Percentiles rank a stretch among this genome's conserved stretches.
phyloP scores from a whole-genome alignment of 2,797 vertebrate genomes.

The Ambastaia sidthimunki region DNA sequence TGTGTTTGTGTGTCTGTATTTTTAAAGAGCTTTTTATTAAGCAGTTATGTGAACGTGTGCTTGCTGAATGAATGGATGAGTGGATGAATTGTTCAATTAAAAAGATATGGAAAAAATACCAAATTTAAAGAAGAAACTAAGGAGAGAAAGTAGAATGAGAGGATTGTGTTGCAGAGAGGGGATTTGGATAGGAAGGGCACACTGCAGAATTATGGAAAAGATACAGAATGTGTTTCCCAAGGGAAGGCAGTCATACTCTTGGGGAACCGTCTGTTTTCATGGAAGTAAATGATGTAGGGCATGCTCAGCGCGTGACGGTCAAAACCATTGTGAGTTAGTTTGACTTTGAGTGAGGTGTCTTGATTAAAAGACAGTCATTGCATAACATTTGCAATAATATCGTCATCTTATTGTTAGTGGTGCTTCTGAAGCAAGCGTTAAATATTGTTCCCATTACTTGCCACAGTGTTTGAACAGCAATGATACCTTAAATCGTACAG shows the following conservation, averaged over 20 bases:
- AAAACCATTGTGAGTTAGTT: constrained; percentile 1
- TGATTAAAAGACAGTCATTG: constrained; percentile 35
- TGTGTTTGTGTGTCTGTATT: constrained; percentile 19
- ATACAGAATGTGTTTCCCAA: constrained; percentile 27
- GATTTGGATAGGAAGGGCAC: constrained; percentile 18
- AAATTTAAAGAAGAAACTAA: constrained; percentile 1
- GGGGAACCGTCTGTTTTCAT: constrained; percentile 32
- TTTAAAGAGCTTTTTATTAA: constrained; percentile 29
- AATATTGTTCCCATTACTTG: neutral
- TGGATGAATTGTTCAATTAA: constrained; percentile 4
- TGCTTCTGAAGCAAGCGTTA: neutral
- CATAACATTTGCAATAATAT: constrained; percentile 34
- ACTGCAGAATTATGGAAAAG: constrained; percentile 16
- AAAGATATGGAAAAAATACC: neutral
- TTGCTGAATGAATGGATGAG: neutral
- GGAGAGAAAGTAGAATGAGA: constrained; percentile 5
- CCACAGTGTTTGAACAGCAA: neutral
- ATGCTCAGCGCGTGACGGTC: constrained; percentile 29
- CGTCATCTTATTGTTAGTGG: constrained; percentile 18
- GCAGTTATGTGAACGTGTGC: constrained; percentile 27
- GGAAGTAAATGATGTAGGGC: constrained; percentile 20
- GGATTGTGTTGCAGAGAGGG: neutral
- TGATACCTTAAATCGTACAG: neutral
- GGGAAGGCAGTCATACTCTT: constrained; percentile 24
- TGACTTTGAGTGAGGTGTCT: constrained; percentile 41